phyloP scores from a whole-genome alignment of 2,113 vertebrate species.

The Eurystomus gularis region DNA sequence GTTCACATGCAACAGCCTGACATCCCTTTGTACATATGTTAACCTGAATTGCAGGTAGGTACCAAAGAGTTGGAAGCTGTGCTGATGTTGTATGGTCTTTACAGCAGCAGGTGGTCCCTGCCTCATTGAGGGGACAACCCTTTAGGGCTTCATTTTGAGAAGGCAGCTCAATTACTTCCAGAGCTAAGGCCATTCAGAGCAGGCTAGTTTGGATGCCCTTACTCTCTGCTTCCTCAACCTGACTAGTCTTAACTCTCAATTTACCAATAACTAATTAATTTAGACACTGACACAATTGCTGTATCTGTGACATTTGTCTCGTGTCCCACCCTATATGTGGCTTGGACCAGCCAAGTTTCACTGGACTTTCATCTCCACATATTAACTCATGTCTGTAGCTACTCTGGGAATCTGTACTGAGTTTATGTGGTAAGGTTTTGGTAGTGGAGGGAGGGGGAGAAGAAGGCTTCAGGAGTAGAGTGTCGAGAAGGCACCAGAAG shows the following conservation, averaged over 20 bases:
- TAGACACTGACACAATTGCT: background rate
- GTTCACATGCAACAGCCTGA: background rate
- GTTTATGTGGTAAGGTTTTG: background rate
- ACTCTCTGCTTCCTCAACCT: background rate
- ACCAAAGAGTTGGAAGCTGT: background rate
- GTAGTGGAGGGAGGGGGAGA: fast-evolving
- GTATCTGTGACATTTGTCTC: background rate
- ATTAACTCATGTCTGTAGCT: background rate
- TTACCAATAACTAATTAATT: background rate
- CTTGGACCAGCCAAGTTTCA: background rate
- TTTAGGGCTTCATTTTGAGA: background rate
- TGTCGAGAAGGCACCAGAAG: background rate
- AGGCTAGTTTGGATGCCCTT: background rate
- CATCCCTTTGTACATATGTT: background rate
- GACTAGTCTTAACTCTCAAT: background rate
- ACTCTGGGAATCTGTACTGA: background rate
- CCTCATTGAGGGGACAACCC: background rate
- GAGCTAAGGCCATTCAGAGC: background rate
- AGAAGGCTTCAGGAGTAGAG: background rate
- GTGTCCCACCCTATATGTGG: background rate
- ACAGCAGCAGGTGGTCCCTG: background rate
- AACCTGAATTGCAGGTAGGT: background rate
- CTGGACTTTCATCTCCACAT: too few relatives aligned
- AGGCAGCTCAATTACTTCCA: background rate
- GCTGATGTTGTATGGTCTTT: background rate